Conservation (phyloP, 1,140 invertebrate genomes). For the Popillia japonica region DNA sequence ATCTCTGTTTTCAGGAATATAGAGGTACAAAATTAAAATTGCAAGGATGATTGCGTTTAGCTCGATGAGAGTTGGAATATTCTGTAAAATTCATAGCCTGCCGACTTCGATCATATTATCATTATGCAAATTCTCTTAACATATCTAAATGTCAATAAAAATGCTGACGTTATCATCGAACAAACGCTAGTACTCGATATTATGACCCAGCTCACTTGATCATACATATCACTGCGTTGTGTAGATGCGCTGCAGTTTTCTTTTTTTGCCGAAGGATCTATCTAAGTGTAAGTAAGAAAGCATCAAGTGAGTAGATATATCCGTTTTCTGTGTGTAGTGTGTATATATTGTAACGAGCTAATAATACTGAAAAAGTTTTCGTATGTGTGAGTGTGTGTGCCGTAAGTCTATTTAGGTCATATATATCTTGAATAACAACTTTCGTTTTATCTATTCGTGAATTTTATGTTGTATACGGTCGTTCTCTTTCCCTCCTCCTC, state of each 20-base stretch:
- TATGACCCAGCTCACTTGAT: background rate
- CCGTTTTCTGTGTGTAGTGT: background rate
- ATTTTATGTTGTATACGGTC: conserved; percentile 18
- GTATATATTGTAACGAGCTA: conserved; percentile 2
- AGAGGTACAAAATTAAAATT: too few species aligned
- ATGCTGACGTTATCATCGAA: too few species aligned
- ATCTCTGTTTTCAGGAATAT: too few species aligned
- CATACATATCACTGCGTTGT: too few species aligned
- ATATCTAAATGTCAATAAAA: too few species aligned
- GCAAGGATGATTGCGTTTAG: too few species aligned
- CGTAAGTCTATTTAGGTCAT: conserved; percentile 32
- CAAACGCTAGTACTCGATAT: background rate
- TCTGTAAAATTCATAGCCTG: too few species aligned
- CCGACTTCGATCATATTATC: too few species aligned
- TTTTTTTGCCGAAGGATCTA: too few species aligned
- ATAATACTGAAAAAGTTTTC: conserved; percentile 1
- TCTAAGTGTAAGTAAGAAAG: background rate
- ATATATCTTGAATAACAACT: conserved; percentile 35
- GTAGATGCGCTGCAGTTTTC: too few species aligned
- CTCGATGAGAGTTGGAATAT: too few species aligned
- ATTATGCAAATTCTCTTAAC: too few species aligned
- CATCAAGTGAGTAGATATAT: background rate
- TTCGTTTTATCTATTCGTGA: conserved; percentile 36
- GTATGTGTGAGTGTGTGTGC: conserved; percentile 1
- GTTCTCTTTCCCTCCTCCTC: background rate